Conservation (phyloP, 2,113 vertebrate species). For the Colinus virginianus region DNA sequence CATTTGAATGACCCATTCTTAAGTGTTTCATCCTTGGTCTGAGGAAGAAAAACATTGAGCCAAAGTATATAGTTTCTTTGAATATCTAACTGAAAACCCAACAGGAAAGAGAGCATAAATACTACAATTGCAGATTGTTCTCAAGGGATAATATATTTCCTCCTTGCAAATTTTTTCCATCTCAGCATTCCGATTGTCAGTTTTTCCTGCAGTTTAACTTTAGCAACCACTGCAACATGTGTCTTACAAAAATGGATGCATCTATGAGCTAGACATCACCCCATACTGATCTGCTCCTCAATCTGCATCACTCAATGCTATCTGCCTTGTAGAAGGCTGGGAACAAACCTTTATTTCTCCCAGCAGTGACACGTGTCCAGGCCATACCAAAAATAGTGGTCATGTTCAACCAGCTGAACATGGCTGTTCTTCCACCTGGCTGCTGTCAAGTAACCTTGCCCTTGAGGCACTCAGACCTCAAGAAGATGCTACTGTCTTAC, state of each 20-base stretch:
- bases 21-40: not conserved
- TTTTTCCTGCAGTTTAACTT: not conserved
- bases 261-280: not conserved
- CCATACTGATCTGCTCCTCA: not conserved
- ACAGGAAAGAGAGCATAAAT: not conserved
- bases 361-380: not conserved
- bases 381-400: not conserved
- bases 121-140: not conserved
- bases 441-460: not conserved
- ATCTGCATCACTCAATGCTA: rapidly evolving
- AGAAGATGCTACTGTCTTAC: not conserved
- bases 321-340: not conserved
- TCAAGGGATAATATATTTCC: not conserved
- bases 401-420: not conserved
- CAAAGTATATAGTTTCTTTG: not conserved
- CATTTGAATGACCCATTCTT: not conserved
- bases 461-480: not conserved
- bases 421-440: not conserved
- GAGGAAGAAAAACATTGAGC: not conserved
- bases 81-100: not conserved
- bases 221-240: not conserved
- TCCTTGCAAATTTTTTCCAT: not conserved
- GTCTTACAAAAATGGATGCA: not conserved
- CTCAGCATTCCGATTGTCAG: not conserved
- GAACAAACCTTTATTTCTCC: not conserved